phyloP scores from a whole-genome alignment of 2,113 vertebrate genomes.

The Sula dactylatra region DNA sequence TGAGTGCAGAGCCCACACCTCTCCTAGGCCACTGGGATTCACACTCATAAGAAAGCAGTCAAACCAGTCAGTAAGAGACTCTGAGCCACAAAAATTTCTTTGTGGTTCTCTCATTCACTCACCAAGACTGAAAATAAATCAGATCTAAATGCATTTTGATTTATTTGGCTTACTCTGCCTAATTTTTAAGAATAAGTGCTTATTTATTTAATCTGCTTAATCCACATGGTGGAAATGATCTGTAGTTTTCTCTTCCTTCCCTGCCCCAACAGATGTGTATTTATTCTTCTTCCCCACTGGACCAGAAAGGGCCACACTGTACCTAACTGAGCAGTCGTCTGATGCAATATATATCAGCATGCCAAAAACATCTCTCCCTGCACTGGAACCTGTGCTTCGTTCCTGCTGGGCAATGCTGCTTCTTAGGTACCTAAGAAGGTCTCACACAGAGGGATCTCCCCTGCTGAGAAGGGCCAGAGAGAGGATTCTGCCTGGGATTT shows the following conservation, averaged over 20 bases:
- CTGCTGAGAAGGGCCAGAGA: not conserved
- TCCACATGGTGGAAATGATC: not conserved
- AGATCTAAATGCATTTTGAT: not conserved
- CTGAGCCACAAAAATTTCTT: not conserved
- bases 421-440: not conserved
- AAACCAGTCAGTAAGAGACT: not conserved
- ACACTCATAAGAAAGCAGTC: not conserved
- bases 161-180: not conserved
- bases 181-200: not conserved
- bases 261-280: not conserved
- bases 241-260: not conserved
- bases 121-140: not conserved
- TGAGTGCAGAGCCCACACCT: not conserved
- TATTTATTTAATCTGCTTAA: not conserved
- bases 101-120: not conserved
- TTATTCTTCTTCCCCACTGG: not conserved
- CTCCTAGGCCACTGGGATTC: not conserved
- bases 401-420: not conserved
- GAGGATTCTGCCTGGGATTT: not conserved
- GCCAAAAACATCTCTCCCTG: not conserved
- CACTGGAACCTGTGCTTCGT: not conserved
- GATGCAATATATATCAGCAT: not conserved
- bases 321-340: not conserved
- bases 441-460: not conserved
- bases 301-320: slow-evolving; percentile 25